These are phyloP conservation scores for Acropora tenuis DNA, from an alignment of 64 coral and sea anemone species.

Conservation along the genomic window DNA sequence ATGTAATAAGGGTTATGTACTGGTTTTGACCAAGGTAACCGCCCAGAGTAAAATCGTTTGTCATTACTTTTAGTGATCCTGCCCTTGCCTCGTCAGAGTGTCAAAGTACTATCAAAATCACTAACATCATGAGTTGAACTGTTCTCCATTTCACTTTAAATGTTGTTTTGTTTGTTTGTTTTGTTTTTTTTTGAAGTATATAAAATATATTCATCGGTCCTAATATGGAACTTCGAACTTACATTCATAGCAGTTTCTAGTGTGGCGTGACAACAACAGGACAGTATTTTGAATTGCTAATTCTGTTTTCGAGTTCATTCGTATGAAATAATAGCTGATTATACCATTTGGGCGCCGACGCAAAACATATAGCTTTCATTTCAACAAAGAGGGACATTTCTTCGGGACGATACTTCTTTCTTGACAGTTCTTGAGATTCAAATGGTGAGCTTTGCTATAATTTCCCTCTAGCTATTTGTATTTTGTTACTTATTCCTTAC, in stretches of 20 bases:
- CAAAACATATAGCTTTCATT: neutral
- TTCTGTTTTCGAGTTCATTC: conserved; percentile 12
- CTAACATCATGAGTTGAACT: no score
- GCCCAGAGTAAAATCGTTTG: no score
- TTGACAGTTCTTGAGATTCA: neutral
- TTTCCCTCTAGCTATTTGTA: neutral
- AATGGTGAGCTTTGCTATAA: conserved; percentile 10
- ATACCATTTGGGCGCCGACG: conserved; percentile 13
- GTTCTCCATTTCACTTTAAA: no score
- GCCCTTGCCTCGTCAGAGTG: no score
- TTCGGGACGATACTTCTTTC: neutral
- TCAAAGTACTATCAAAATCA: no score
- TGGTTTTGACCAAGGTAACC: no score
- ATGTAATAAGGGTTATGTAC: no score
- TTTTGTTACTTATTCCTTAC: neutral
- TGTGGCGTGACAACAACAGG: neutral
- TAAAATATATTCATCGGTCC: neutral
- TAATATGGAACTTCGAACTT: neutral
- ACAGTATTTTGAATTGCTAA: conserved; percentile 34
- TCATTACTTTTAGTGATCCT: no score
- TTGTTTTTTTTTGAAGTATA: no score
- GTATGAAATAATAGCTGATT: conserved; percentile 11
- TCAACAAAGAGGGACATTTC: neutral
- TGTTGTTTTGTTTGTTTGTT: no score
- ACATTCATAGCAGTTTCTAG: neutral